phyloP scores from a whole-genome alignment of 1,140 invertebrate species.

The Drosophila athabasca region DNA sequence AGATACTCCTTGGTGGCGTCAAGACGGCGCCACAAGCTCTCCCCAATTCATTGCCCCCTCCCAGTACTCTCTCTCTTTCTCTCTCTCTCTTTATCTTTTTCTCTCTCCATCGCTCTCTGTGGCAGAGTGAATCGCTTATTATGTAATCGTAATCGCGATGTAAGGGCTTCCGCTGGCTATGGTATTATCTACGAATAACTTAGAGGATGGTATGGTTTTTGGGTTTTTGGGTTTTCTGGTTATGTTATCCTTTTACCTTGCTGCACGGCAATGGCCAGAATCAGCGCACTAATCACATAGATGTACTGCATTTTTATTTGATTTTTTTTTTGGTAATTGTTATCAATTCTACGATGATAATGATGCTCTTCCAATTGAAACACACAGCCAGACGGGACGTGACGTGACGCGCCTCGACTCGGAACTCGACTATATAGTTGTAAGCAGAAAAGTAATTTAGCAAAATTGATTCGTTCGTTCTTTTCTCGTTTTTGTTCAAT shows the following conservation, averaged over 20 bases:
- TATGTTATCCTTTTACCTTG: conserved; percentile 59
- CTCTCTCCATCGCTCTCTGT: conserved; percentile 1
- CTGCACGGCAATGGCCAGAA: conserved; percentile 75
- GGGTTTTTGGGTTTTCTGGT: not conserved
- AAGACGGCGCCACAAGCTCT: conserved; percentile 38
- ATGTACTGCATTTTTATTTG: conserved; percentile 71
- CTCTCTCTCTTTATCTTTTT: not conserved
- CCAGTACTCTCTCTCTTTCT: not conserved
- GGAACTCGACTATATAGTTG: conserved; percentile 10
- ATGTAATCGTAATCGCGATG: conserved; percentile 67
- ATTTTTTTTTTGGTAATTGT: conserved; percentile 18
- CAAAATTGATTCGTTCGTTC: too few species aligned
- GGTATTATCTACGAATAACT: not conserved
- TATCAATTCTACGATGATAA: not conserved
- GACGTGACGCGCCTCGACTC: too few species aligned
- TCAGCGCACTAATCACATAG: conserved; percentile 76
- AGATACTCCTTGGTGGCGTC: conserved; percentile 33
- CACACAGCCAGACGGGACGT: conserved; percentile 9
- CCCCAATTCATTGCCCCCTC: conserved; percentile 3
- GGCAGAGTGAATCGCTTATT: conserved; percentile 41
- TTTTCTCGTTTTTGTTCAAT: conserved; percentile 7
- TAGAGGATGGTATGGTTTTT: too few species aligned
- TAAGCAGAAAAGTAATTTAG: conserved; percentile 15
- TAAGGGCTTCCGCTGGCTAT: conserved; percentile 28
- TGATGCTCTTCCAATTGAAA: conserved; percentile 4